phyloP scores from a whole-genome alignment of 2,888 invertebrate genomes.

The Sicus ferrugineus region DNA sequence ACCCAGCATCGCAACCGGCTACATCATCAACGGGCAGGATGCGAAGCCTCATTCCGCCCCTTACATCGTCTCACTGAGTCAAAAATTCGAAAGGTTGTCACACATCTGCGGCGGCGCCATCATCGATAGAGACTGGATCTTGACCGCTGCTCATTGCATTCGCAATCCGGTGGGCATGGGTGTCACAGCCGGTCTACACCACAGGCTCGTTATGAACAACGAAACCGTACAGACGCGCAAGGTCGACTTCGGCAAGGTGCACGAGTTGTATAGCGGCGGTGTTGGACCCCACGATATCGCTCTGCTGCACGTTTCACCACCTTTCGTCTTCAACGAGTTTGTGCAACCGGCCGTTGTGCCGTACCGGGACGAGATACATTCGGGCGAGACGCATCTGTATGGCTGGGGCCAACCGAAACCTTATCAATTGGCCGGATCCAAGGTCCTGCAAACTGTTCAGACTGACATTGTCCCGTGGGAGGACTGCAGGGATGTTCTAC shows the following conservation, averaged over 20 bases:
- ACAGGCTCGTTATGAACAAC: slow-evolving; percentile 47
- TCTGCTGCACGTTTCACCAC: slow-evolving; percentile 58
- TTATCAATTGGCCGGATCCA: slow-evolving; percentile 44
- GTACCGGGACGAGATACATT: slow-evolving; percentile 46
- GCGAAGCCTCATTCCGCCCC: slow-evolving; percentile 64
- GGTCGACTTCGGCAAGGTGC: slow-evolving; percentile 55
- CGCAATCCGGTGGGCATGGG: slow-evolving; percentile 51
- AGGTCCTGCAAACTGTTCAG: slow-evolving; percentile 53
- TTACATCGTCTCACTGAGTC: slow-evolving; percentile 63
- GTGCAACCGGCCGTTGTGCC: slow-evolving; percentile 63
- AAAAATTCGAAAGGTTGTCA: slow-evolving; percentile 39
- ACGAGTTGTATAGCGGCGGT: slow-evolving; percentile 57
- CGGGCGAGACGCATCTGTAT: slow-evolving; percentile 57
- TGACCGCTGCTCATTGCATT: slow-evolving; percentile 64
- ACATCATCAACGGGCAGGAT: slow-evolving; percentile 59
- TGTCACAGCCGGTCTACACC: slow-evolving; percentile 63
- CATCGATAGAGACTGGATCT: slow-evolving; percentile 58
- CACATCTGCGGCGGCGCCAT: slow-evolving; percentile 66
- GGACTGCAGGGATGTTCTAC: slow-evolving; percentile 48
- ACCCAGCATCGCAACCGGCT: slow-evolving; percentile 53
- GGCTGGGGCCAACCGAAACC: slow-evolving; percentile 65
- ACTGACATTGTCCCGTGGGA: slow-evolving; percentile 52
- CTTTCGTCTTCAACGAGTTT: slow-evolving; percentile 53
- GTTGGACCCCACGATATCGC: slow-evolving; percentile 69
- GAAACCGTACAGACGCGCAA: slow-evolving; percentile 51